Evolutionary conservation across 1,140 invertebrate genomes (phyloP), one percentile per base, ranked within the genome.

Genomic region (Spodoptera litura): DNA sequence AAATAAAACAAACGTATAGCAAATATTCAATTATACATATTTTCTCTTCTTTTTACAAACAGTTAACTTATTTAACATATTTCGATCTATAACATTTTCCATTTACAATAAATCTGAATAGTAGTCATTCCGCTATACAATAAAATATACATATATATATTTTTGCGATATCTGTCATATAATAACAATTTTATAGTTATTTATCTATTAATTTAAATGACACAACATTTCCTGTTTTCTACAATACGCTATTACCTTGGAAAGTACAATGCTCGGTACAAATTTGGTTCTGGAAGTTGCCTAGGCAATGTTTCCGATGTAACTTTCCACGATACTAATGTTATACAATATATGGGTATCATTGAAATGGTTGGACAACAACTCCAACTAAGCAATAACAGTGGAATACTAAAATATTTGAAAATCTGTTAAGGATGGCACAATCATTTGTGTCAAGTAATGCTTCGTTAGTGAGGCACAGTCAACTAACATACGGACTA

Each of bases 11-110:
- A 88, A 78, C 11, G 80, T 27, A 49, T 94, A 93, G 88, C 90
- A 94, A 94, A 94, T 94, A 92, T 93, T 94, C 91, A 93, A 83
- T 94, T 93, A 94, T 92, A 94, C 93, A 93, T 94, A 93, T 90
- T 92, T 91, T 85, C 89, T 91, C 88, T 91, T 93, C 87, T 92
- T 92, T 94, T 94, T 94, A 94, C 93, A 94, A 94, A 94, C 93
- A 94, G 88, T 93, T 94, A 91, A 93, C 92, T 92, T 93, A 93
- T 86, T 89, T 92, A 92, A 94, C 92, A 93, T 93, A 92, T 94
- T 87, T 93, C 89, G 84, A 81, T 93, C 87, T 91, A 91, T 92
- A 94, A 94, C 92, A 94, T 89, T 89, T 89, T 92, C 80, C 86
- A 92, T 93, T 93, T 93, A 92, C 91, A 93, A 93, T 92, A 92